Base-by-base conservation (phyloP, 2,797 vertebrate species). In the Echiichthys vipera region DNA sequence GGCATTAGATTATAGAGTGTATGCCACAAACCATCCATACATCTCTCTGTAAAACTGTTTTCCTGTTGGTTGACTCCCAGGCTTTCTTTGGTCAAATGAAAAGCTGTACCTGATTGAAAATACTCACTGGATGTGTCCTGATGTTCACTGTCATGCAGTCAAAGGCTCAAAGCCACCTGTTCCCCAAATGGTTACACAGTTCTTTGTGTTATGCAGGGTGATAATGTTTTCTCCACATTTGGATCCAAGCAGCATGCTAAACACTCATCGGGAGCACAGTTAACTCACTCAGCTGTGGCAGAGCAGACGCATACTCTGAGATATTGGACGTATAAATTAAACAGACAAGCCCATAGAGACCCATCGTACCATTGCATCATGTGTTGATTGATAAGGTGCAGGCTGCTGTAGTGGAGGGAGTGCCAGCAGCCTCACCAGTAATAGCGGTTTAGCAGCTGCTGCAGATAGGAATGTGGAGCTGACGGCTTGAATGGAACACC, bases 301-400 rank as follows among this genome's bases (percentile, higher is more conserved):
- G 50, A 74, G 61, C 30, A 49, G 49, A 69, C 36, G 66, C 17
- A 20, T 29, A 62, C 42, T 43, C 53, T 1, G 1, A 65, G 45
- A 78, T 67, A 75, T 61, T 86, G 57, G 74, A 77, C 56, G 65
- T 49, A 84, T 58, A 64, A 76, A 77, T 75, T 75, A 39, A 66
- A 20, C 65, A 59, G 55, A 71, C 22, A n/a, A 29, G 55, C 58
- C 67, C 49, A 29, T 10, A 39, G 76, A 80, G 71, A 49, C 15
- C 20, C 53, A 9, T 29, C 51, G 47, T 54, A 61, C 61, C 13
- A 14, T 59, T 13, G 24, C 51, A 42, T 27, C 24, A 9, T 24
- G 65, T 65, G 65, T 30, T 78, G 66, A 77, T 78, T 76, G 59
- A 78, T 78, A 62, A 73, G 57, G 57, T 49, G 56, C 61, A 53